Evolutionary conservation across 2,888 invertebrate species (phyloP), one percentile per base, ranked within the genome.

Genomic region (Pachycephus smyrnensis): DNA sequence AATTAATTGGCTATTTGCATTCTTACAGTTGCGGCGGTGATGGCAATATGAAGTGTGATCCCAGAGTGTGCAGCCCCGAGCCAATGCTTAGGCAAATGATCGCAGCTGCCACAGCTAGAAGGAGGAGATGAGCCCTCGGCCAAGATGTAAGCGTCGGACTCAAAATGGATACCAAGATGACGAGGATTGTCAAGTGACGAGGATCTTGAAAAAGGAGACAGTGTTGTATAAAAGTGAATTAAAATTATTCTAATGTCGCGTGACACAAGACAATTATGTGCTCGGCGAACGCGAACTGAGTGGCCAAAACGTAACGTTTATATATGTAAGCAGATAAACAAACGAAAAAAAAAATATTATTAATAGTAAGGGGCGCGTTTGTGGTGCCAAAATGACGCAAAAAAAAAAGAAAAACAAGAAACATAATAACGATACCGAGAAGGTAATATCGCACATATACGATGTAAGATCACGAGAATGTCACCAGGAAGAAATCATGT

Each of bases 11-110:
- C 79, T 82, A 85, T 80, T 40, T 6, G 15, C 15, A 40, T 0
- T 77, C 85, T 93, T 93, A 55, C 92, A 97, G 97, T 92, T 98
- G 98, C 93, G 97, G 97, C 89, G 95, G 96, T 83, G 96, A 97
- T 92, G 98, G 98, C 88, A 96, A 97, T 92, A 98, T 98, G 98
- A 96, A 97, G 92, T 98, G 98, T 92, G 97, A 98, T 92, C 98
- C 98, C 80, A 96, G 96, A 92, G 95, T 95, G 83, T 98, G 98
- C 92, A 96, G 96, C 86, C 97, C 98, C 73, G 97, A 97, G 91
- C 97, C 97, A 79, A 96, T 97, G 95, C 93, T 97, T 89, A 94
- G 96, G 90, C 97, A 97, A 93, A 97, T 97, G 95, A 96, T 98
- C 90, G 96, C 96, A 76, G 96, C 96, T 77, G 96, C 96, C 83